phyloP scores from a whole-genome alignment of 2,888 invertebrate species.

The Latrodectus elegans region DNA sequence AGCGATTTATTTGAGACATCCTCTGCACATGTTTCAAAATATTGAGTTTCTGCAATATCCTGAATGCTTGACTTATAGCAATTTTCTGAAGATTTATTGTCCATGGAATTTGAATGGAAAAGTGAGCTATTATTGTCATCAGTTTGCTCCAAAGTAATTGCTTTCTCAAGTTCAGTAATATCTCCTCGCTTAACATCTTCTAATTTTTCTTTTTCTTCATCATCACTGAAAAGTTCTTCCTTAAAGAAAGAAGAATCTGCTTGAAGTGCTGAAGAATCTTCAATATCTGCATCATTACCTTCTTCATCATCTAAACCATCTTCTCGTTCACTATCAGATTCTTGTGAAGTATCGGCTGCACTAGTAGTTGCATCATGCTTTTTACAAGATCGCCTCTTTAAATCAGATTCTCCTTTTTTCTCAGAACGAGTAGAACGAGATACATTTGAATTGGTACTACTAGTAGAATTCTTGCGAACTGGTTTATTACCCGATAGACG shows the following conservation, averaged over 20 bases:
- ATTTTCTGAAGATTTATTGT: background rate
- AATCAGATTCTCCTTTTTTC: conserved; percentile 67
- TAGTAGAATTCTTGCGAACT: conserved; percentile 54
- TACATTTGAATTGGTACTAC: conserved; percentile 29
- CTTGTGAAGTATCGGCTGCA: conserved; percentile 53
- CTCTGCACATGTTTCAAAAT: background rate
- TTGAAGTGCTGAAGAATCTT: background rate
- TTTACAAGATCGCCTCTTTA: conserved; percentile 54
- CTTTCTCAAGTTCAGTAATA: conserved; percentile 50
- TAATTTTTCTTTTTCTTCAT: conserved; percentile 58
- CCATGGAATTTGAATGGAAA: background rate
- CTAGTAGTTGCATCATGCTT: conserved; percentile 54
- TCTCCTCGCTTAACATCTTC: conserved; percentile 49
- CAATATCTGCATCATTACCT: conserved; percentile 25
- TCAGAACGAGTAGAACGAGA: conserved; percentile 70
- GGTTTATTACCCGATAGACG: conserved; percentile 63
- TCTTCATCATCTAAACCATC: conserved; percentile 54
- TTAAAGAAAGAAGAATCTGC: conserved; percentile 28
- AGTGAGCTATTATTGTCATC: conserved; percentile 6
- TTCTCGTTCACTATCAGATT: conserved; percentile 65
- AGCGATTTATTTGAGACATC: background rate
- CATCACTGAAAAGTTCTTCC: conserved; percentile 65
- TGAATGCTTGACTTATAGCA: too few species aligned
- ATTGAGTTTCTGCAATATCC: too few species aligned
- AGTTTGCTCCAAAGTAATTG: conserved; percentile 39